Evolutionary conservation across 2,888 invertebrate species (phyloP), one percentile per base, ranked within the genome.

Genomic region (Phortica magna): DNA sequence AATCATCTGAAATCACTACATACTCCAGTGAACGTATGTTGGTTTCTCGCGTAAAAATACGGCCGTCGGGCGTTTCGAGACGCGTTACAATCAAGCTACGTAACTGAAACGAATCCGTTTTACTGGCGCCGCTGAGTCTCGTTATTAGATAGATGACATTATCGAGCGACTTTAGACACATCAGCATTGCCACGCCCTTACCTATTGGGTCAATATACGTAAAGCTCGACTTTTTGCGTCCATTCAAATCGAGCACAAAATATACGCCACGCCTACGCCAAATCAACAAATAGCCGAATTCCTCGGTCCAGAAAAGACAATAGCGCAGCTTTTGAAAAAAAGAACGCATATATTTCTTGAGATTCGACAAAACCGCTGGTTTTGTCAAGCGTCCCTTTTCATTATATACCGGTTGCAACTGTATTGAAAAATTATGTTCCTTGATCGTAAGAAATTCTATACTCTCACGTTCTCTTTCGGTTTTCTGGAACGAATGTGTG

Each of bases 201-300:
- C 14, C 53, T 7, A 7, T 61, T 2, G 2, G 48, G 7, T 48
- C 14, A 2, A 22, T 7, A 19, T 61, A 61, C 7, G 6, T 61
- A 19, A 61, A 61, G 10, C 19, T 22, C 10, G 19, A 19, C 10
- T 68, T 68, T 0, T 83, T 77, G 0, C 89, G 82, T 0, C 90
- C 89, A 71, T 85, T 88, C 14, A 87, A 81, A 78, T 92, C 90
- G 73, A 91, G 87, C 0, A 91, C 80, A 70, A 91, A 91, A 76
- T 81, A 91, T 0, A 82, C 79, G 0, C 80, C 82, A 1, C 73
- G 77, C 1, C 87, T 80, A 4, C 84, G 88, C 91, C 91, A 92
- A 5, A 91, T 79, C 55, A 92, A 77, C 17, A 84, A 76, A 76
- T 89, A 88, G n/a, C 83, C 83, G 7, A 78, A 65, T 10, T 9